phyloP scores from a whole-genome alignment of 1,140 invertebrate genomes.

The Bombus fervidus region DNA sequence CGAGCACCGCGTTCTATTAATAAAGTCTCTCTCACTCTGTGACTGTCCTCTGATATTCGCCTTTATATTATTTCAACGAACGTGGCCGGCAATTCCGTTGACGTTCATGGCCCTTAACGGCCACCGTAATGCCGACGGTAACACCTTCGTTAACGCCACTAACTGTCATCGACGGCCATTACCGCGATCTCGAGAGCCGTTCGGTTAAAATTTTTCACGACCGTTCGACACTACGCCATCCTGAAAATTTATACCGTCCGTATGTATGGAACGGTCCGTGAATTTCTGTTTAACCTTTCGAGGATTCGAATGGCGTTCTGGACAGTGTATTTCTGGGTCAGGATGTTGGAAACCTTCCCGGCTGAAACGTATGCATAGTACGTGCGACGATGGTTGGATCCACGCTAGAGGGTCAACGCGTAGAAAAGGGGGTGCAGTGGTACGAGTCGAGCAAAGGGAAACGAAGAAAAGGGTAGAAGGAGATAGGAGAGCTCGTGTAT shows the following conservation, averaged over 20 bases:
- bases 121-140: constrained; percentile 39
- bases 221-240: constrained; percentile 22
- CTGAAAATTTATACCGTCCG: constrained; percentile 50
- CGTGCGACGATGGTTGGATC: constrained; percentile 10
- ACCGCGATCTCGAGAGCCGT: constrained; percentile 50
- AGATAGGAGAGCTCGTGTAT: neutral
- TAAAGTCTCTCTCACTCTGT: constrained; percentile 3
- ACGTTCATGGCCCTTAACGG: constrained; percentile 39
- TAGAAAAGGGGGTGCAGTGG: neutral
- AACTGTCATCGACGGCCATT: constrained; percentile 46
- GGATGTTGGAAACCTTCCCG: constrained; percentile 51
- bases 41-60: constrained; percentile 18
- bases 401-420: neutral
- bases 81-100: constrained; percentile 27
- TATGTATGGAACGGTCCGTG: neutral
- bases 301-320: constrained; percentile 39
- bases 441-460: neutral
- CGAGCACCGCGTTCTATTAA: constrained; percentile 22
- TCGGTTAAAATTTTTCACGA: constrained; percentile 31
- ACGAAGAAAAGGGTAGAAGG: neutral
- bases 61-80: constrained; percentile 43
- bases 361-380: constrained; percentile 54
- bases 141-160: constrained; percentile 46
- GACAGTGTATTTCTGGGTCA: constrained; percentile 73
- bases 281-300: constrained; percentile 15